A percentile compares a stretch with the other conserved stretches of the same genome.
Conservation (phyloP, 2,113 vertebrate species). For the Lamprotornis superbus region DNA sequence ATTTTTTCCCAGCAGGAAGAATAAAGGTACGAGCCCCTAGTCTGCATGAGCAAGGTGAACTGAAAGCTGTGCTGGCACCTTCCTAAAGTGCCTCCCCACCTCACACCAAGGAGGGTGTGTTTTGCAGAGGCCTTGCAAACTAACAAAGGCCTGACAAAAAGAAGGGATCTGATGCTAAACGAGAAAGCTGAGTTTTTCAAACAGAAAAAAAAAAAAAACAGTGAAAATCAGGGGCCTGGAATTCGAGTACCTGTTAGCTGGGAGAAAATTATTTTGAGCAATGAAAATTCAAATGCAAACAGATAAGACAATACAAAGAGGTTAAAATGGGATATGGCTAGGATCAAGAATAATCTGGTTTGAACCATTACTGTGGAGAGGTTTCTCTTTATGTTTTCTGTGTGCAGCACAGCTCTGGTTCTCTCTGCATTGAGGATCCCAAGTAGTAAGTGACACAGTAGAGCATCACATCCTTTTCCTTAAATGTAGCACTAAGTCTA, state of each 20-base stretch:
- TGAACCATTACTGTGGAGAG: background rate
- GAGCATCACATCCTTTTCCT: background rate
- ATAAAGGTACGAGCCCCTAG: rapidly evolving
- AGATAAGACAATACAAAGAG: background rate
- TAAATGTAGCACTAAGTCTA: background rate
- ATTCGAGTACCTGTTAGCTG: background rate
- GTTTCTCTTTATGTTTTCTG: background rate
- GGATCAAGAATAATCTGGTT: background rate
- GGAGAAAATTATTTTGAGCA: background rate
- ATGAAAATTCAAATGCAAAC: background rate
- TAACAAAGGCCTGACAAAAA: background rate
- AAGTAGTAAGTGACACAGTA: background rate
- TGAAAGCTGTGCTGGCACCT: background rate
- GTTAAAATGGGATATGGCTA: background rate
- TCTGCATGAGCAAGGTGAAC: background rate
- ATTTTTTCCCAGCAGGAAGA: background rate
- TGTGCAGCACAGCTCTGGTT: background rate
- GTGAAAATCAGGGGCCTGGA: background rate
- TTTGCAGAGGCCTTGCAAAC: background rate
- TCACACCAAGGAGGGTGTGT: rapidly evolving
- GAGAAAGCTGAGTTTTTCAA: background rate
- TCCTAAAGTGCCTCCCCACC: background rate
- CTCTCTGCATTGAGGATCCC: background rate
- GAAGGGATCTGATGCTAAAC: background rate
- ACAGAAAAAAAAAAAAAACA: background rate